phyloP scores from a whole-genome alignment of 92 coral and sea anemone genomes.

The Meandrina meandrites region DNA sequence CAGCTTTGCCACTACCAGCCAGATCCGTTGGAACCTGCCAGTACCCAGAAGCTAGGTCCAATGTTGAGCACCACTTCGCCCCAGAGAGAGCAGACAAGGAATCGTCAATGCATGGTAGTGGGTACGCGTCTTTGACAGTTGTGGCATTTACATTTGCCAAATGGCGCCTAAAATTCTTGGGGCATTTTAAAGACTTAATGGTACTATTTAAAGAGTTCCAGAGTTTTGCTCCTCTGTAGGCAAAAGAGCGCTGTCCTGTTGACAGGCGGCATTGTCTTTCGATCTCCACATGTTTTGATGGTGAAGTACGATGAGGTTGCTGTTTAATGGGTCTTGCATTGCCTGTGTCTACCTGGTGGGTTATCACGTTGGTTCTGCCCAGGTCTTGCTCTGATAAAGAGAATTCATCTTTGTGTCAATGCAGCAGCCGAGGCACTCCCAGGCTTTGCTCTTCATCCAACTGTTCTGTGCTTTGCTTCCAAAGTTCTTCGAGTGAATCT shows the following conservation, averaged over 20 bases:
- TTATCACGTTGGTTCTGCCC: constrained; percentile 34
- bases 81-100: constrained; percentile 39
- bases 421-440: constrained; percentile 24
- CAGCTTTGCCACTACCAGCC: constrained; percentile 29
- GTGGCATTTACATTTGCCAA: constrained; percentile 34
- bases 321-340: constrained; percentile 33
- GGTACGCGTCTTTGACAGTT: constrained; percentile 43
- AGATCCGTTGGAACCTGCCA: constrained; percentile 54
- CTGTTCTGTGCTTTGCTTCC: constrained; percentile 47
- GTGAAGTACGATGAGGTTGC: constrained; percentile 31
- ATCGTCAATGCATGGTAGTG: constrained; percentile 51
- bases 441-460: constrained; percentile 29
- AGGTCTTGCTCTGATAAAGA: constrained; percentile 39
- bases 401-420: constrained; percentile 34
- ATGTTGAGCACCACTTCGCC: constrained; percentile 36
- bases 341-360: constrained; percentile 41
- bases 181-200: too few species aligned
- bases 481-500: constrained; percentile 43
- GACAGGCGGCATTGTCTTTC: constrained; percentile 26
- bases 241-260: too few species aligned
- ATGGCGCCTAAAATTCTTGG: too few species aligned
- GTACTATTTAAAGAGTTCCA: too few species aligned
- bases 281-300: constrained; percentile 35
- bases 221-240: too few species aligned
- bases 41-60: constrained; percentile 44